phyloP scores from a whole-genome alignment of 2,797 vertebrate species.

The Lindbergichthys nudifrons region DNA sequence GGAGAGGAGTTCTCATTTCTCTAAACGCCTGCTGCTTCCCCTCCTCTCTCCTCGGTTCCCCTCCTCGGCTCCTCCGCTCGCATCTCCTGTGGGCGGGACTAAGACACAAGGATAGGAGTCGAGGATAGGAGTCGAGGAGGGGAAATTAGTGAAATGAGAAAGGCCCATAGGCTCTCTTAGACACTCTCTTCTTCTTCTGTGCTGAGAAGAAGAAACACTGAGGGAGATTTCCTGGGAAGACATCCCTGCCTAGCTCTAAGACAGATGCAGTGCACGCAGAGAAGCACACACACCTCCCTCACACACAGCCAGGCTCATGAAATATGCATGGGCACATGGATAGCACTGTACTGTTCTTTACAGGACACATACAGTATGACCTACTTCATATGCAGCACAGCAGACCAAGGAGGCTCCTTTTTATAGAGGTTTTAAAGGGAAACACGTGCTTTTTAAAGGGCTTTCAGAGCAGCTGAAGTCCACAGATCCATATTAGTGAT shows the following conservation, averaged over 20 bases:
- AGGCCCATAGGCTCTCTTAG: slow-evolving; percentile 25
- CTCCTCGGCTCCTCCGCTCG: no score
- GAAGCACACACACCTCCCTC: slow-evolving; percentile 26
- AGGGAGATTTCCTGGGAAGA: slow-evolving; percentile 51
- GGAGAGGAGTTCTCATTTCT: no score
- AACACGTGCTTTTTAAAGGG: slow-evolving; percentile 12
- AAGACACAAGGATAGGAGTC: no score
- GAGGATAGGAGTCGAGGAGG: no score
- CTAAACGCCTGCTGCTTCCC: no score
- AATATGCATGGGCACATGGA: slow-evolving; percentile 70
- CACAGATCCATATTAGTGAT: slow-evolving; percentile 44
- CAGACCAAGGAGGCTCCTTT: neutral
- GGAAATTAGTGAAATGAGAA: no score
- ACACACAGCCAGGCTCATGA: slow-evolving; percentile 44
- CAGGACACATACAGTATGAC: slow-evolving; percentile 47
- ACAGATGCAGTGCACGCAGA: slow-evolving; percentile 19
- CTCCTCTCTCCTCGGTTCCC: no score
- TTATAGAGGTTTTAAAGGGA: slow-evolving; percentile 15
- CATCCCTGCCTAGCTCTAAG: slow-evolving; percentile 27
- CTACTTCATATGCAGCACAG: slow-evolving; percentile 63
- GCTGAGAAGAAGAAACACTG: slow-evolving; percentile 33
- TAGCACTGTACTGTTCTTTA: slow-evolving; percentile 53
- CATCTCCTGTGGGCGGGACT: no score
- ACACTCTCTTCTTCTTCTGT: slow-evolving; percentile 2
- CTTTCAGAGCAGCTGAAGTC: neutral